A percentile compares a stretch with the other conserved stretches of the same genome.
Conservation (phyloP, 2,888 invertebrate species). For the Rosalia funebris region DNA sequence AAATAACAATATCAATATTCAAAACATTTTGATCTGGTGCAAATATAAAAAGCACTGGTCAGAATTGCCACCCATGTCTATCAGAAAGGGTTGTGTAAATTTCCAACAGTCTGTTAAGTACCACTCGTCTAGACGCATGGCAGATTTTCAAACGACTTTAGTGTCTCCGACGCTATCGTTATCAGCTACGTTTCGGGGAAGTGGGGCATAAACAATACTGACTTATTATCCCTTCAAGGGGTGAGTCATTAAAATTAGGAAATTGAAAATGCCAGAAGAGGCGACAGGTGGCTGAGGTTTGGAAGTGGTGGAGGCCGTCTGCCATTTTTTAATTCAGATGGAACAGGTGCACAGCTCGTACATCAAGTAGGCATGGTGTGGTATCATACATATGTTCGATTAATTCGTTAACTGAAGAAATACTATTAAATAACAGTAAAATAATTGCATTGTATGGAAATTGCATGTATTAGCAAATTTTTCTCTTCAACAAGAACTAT, state of each 20-base stretch:
- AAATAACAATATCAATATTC: too few relatives aligned
- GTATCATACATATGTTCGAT: too few relatives aligned
- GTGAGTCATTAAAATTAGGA: not conserved
- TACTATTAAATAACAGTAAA: too few relatives aligned
- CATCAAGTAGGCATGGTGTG: not conserved
- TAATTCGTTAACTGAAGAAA: too few relatives aligned
- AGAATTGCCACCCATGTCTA: too few relatives aligned
- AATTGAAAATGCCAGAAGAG: not conserved
- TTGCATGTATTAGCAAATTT: too few relatives aligned
- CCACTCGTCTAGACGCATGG: constrained; percentile 12
- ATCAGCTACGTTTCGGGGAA: not conserved
- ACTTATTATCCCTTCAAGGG: not conserved
- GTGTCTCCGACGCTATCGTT: not conserved
- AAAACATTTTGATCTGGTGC: too few relatives aligned
- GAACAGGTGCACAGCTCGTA: not conserved
- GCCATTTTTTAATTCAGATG: not conserved
- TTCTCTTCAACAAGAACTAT: too few relatives aligned
- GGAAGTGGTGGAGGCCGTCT: not conserved
- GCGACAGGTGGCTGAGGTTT: not conserved
- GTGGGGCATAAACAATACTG: not conserved
- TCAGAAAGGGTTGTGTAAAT: too few relatives aligned
- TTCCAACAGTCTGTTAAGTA: too few relatives aligned
- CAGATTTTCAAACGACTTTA: constrained; percentile 3
- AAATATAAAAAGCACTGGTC: too few relatives aligned
- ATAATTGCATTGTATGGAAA: too few relatives aligned